Base-by-base conservation (phyloP, 1,140 invertebrate species). In the Brachionus koreanus region DNA sequence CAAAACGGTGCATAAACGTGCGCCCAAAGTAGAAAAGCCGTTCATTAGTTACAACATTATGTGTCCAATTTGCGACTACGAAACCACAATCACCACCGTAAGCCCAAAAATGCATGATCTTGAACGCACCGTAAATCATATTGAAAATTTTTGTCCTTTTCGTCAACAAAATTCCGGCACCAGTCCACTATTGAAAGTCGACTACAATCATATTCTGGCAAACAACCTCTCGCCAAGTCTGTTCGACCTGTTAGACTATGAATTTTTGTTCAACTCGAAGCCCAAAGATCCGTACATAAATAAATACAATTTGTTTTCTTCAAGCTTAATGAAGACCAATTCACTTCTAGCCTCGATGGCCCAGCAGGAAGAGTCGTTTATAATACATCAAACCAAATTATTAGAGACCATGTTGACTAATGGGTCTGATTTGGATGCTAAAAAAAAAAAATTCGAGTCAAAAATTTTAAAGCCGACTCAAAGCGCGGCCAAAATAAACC, bases 11-110 rank as follows among this genome's bases (percentile, higher is more conserved):
- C 76, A 79, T 25, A 61, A 61, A 0, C 76, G 76, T 0, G 35
- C 19, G 3, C 16, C 35, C 5, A 61, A 79, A 19, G 6, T 79
- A 3, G 76, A 79, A 43, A 79, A 79, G 76, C 46, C n/a, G 1
- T 74, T 74, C 25, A 74, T 49, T 13, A 33, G 19, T 25, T 19
- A 65, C 12, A 6, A 5, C 9, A 12, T 79, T 1, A 65, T 65
- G 49, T 79, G 76, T 43, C 76, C 76, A 13, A 37, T 35, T 42
- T 79, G 76, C 10, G 61, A 79, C 35, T 79, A 61, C 16, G 76
- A 79, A 35, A 61, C 49, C 16, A 23, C 69, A 12, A 46, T 43
- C 1, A 16, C 19, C 4, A 74, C 37, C 3, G 39, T 46, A 0
- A 33, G 39, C 1, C 69, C 69, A 10, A 74, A 74, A 13, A 2